Conservation (phyloP, 2,113 vertebrate genomes). For the Chelonoidis abingdonii region DNA sequence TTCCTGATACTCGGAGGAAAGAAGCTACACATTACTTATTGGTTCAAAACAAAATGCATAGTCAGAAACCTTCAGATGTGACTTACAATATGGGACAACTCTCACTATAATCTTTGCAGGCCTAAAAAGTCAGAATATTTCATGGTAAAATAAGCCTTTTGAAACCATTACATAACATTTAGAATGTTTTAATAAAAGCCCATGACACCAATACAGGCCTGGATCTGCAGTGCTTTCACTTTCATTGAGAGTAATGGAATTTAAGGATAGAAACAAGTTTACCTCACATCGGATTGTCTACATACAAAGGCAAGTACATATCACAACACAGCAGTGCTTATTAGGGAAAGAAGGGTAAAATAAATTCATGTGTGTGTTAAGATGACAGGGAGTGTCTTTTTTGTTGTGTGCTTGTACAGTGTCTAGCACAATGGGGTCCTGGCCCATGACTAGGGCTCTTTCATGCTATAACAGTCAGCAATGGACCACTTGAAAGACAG, state of each 20-base stretch:
- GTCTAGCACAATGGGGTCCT: background rate
- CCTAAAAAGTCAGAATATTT: background rate
- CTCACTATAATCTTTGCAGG: background rate
- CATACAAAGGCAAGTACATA: background rate
- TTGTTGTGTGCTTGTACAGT: background rate
- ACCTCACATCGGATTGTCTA: background rate
- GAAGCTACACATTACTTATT: fast-evolving
- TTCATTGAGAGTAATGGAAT: background rate
- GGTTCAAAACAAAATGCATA: background rate
- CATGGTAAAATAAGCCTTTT: background rate
- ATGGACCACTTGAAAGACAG: background rate
- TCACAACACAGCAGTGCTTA: background rate
- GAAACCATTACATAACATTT: background rate
- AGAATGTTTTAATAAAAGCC: background rate
- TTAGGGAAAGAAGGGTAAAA: background rate
- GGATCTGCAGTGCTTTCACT: background rate
- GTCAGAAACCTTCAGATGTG: background rate
- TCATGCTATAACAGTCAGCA: background rate
- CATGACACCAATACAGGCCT: background rate
- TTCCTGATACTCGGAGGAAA: background rate
- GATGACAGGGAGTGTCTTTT: background rate
- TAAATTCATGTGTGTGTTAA: background rate
- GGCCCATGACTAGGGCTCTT: background rate
- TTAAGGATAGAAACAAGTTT: background rate
- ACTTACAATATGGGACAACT: background rate